A percentile compares a stretch with the other conserved stretches of the same genome.
Conservation (phyloP, 2,888 invertebrate genomes). For the Reticulitermes lucifugus region DNA sequence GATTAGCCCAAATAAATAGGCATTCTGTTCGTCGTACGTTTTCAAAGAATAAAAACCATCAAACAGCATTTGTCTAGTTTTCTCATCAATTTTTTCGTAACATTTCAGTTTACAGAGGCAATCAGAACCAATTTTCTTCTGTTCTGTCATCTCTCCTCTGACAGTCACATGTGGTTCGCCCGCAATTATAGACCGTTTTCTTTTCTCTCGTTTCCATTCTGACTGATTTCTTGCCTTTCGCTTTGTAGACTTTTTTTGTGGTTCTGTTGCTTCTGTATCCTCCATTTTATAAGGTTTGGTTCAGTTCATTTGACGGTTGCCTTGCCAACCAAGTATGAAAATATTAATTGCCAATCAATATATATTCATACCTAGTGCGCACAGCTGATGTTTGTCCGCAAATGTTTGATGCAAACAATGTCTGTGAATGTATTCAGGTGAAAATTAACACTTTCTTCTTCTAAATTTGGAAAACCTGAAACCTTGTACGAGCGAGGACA, state of each 20-base stretch:
- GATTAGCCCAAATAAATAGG: conserved; percentile 70
- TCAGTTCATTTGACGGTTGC: conserved; percentile 42
- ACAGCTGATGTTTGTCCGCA: conserved; percentile 26
- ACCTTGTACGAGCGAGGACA: background rate
- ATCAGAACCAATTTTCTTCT: conserved; percentile 68
- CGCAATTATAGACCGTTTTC: conserved; percentile 68
- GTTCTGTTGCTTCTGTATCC: conserved; percentile 40
- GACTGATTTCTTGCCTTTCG: conserved; percentile 57
- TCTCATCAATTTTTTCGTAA: conserved; percentile 67
- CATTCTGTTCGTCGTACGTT: conserved; percentile 71
- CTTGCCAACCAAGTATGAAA: conserved; percentile 49
- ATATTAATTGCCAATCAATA: conserved; percentile 43
- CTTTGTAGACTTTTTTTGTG: conserved; percentile 48
- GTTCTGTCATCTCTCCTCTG: conserved; percentile 70
- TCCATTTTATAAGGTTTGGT: conserved; percentile 48
- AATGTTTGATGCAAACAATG: conserved; percentile 15
- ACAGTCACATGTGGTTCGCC: conserved; percentile 70
- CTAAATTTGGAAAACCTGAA: conserved; percentile 33
- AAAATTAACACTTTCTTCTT: conserved; percentile 34
- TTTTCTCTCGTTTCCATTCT: conserved; percentile 73
- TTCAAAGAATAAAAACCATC: conserved; percentile 70
- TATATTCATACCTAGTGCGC: conserved; percentile 38
- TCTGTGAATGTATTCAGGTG: background rate
- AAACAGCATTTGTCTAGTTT: conserved; percentile 67
- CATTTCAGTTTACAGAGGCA: conserved; percentile 69